A percentile compares a stretch with the other conserved stretches of the same genome.
These are phyloP conservation scores for Oxyteleia sp. DNA, from an alignment of 2,888 invertebrate genomes.

Conservation along the genomic window DNA sequence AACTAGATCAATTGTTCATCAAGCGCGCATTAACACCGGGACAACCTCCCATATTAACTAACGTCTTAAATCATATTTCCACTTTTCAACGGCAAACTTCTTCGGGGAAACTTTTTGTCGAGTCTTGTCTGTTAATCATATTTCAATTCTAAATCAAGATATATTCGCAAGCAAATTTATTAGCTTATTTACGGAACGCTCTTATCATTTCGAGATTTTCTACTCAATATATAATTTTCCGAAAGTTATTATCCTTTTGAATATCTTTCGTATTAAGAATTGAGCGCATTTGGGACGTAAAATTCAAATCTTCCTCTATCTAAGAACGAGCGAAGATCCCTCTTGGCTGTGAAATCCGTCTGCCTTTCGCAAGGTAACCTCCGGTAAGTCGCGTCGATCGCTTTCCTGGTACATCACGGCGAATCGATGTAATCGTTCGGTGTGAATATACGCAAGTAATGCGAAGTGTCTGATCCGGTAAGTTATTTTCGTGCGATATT, in stretches of 20 bases:
- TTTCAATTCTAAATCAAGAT: slow-evolving; percentile 1
- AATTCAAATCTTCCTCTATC: slow-evolving; percentile 33
- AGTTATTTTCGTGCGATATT: slow-evolving; percentile 61
- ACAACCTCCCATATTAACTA: slow-evolving; percentile 21
- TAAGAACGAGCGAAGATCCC: neutral
- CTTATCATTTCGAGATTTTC: too few species aligned
- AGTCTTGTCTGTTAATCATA: slow-evolving; percentile 39
- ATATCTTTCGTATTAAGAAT: too few species aligned
- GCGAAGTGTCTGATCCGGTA: slow-evolving; percentile 60
- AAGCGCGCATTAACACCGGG: slow-evolving; percentile 25
- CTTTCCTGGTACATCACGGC: slow-evolving; percentile 16
- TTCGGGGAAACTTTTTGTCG: neutral
- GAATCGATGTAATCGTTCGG: slow-evolving; percentile 61
- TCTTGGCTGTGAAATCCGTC: slow-evolving; percentile 14
- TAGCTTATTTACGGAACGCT: neutral
- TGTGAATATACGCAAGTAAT: slow-evolving; percentile 64
- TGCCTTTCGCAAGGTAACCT: slow-evolving; percentile 24
- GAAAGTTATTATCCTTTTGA: too few species aligned
- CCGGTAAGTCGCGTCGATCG: slow-evolving; percentile 41
- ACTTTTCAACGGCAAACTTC: neutral
- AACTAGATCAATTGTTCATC: slow-evolving; percentile 63
- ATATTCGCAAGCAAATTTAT: slow-evolving; percentile 1
- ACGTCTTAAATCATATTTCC: slow-evolving; percentile 8
- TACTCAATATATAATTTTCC: too few species aligned
- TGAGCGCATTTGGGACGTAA: neutral